These are phyloP conservation scores for Uloborus plumipes DNA, from an alignment of 2,888 invertebrate genomes.

Conservation along the genomic window DNA sequence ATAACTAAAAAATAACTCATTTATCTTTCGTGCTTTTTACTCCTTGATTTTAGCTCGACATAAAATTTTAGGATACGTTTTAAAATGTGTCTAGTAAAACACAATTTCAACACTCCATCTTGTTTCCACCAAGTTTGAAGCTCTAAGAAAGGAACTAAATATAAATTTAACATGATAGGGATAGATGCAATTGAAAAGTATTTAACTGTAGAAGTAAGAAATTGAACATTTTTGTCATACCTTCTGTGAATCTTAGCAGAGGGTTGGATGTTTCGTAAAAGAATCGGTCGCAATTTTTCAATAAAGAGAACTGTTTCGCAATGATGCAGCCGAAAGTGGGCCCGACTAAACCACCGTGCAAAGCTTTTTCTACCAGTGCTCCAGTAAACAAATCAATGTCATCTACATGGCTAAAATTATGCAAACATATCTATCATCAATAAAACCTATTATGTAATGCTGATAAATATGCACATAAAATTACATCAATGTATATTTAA, in stretches of 20 bases:
- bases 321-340: constrained; percentile 97
- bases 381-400: constrained; percentile 96
- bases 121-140: too few relatives aligned
- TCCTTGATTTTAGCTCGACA: too few relatives aligned
- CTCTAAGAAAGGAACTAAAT: background rate
- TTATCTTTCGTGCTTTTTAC: too few relatives aligned
- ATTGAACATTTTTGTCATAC: constrained; percentile 8
- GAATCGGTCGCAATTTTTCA: constrained; percentile 93
- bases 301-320: constrained; percentile 91
- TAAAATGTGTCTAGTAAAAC: too few relatives aligned
- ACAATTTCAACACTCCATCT: too few relatives aligned
- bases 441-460: background rate
- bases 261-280: constrained; percentile 94
- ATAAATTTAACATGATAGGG: background rate
- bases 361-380: constrained; percentile 83
- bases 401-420: constrained; percentile 79
- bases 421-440: too few relatives aligned
- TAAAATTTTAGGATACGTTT: too few relatives aligned
- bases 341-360: constrained; percentile 92
- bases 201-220: background rate
- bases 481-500: too few relatives aligned
- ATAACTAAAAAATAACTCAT: too few relatives aligned
- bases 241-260: constrained; percentile 83
- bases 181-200: background rate
- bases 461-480: background rate